Conservation (phyloP, 2,113 vertebrate species). For the Albula goreensis region DNA sequence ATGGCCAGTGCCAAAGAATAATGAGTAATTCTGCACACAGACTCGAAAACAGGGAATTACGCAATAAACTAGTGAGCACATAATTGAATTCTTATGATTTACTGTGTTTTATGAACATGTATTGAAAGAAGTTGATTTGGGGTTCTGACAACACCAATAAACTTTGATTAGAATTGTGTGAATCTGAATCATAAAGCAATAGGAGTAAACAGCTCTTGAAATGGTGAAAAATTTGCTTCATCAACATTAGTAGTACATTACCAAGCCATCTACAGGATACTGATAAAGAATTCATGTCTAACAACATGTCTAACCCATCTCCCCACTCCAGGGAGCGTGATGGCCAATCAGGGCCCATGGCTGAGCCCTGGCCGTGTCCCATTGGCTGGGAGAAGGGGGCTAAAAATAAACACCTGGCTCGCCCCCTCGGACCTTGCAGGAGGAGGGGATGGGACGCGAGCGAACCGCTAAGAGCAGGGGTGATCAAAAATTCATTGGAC, state of each 20-base stretch:
- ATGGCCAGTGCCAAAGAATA: no score
- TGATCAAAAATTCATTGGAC: slow-evolving; percentile 48
- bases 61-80: not conserved
- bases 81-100: not conserved
- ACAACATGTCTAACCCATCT: slow-evolving; percentile 25
- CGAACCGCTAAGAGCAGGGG: slow-evolving; percentile 43
- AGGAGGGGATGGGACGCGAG: slow-evolving; percentile 30
- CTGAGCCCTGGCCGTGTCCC: slow-evolving; percentile 35
- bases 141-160: not conserved
- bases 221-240: not conserved
- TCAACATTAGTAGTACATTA: not conserved
- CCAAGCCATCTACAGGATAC: not conserved
- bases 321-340: slow-evolving; percentile 36
- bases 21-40: not conserved
- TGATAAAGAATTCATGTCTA: not conserved
- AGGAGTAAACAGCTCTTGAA: not conserved
- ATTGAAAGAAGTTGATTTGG: not conserved
- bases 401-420: slow-evolving; percentile 58
- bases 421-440: slow-evolving; percentile 42
- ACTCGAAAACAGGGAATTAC: not conserved
- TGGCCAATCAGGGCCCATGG: slow-evolving; percentile 53
- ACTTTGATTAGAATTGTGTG: not conserved
- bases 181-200: not conserved
- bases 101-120: not conserved
- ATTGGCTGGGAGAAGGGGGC: slow-evolving; percentile 36